Evolutionary conservation across 1,140 invertebrate genomes (phyloP), one percentile per base, ranked within the genome.

Genomic region (Rhynchophorus ferrugineus): DNA sequence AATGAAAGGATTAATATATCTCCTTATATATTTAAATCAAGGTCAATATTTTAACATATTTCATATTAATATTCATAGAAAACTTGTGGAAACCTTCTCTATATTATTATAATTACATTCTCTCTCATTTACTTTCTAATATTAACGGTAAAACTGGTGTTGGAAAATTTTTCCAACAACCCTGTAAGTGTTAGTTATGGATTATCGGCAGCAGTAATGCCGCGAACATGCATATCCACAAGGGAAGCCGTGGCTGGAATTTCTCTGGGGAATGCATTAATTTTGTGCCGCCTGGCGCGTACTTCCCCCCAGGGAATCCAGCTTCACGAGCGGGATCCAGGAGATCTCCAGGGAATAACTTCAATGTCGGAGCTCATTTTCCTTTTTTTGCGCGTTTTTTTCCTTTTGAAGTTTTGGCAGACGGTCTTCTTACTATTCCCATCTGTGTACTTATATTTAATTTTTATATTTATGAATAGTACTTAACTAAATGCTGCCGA

Each of bases 221-320:
- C 52, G 44, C 46, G 54, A 56, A 56, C 59, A 64, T 57, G 60
- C 59, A 59, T 57, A 59, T 57, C 61, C 63, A 61, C 60, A 43
- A 50, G 65, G 59, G 61, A 65, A 49, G 54, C 49, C 57, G 72
- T 65, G 69, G 70, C 65, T 75, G 76, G 75, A 79, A 77, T 79
- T 79, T 77, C 78, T 73, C 62, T 57, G 36, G 75, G 73, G 77
- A 69, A 70, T 73, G 72, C 77, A 77, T 80, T 79, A 80, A 80
- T 80, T 80, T 80, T 80, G 77, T 79, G 76, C 77, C 78, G 78
- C 78, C 77, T 78, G 79, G 78, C 77, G 77, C 78, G 79, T 78
- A 80, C 69, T 77, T 73, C 76, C 72, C 78, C 69, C 76, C 52
- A 60, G 77, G 73, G 78, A 71, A 66, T 64, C 54, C 47, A 42